Evolutionary conservation across 1,140 invertebrate genomes (phyloP), one percentile per base, ranked within the genome.

Genomic region (Euglossa dilemma): DNA sequence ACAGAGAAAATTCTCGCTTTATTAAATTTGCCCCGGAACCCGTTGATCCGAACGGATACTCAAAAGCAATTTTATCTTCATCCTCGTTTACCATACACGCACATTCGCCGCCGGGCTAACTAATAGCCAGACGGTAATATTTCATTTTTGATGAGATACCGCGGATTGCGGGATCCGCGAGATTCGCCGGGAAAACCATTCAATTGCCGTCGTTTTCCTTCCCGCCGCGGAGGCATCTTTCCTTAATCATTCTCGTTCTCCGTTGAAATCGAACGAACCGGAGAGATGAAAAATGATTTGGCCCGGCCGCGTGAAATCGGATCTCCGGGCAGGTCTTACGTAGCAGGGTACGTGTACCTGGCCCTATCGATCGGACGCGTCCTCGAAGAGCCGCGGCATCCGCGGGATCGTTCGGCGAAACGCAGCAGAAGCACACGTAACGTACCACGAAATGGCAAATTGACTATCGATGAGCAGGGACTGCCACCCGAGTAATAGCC

Each of bases 401-500:
- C 56, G 20, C 25, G 36, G 56, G 57, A 75, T 82, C 80, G 71
- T 61, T 73, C 28, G 7, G 25, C 56, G 57, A 59, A 45, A 71
- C 66, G 54, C 18, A n/a, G 43, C 5, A 45, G 61, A 66, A 25
- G 71, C 72, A 72, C 79, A 52, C 56, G 69, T 52, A 66, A 75
- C 79, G 28, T 63, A 57, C 80, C 61, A 73, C 78, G 63, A 67
- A 67, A 82, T 66, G 73, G 80, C 80, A 82, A 82, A 82, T 82
- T 82, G 73, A 76, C 87, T 88, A 86, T 89, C 87, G 87, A 87
- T 87, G 86, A 80, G 56, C 77, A 72, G 57, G 67, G 54, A 63
- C 71, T 66, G 72, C 77, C 81, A 52, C 23, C 75, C 71, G 76
- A 78, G 63, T 59, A 83, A 83, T 81, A 76, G 82, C 78, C 77